A percentile compares a stretch with the other conserved stretches of the same genome.
phyloP scores from a whole-genome alignment of 2,888 invertebrate genomes.

The Athrips mouffetella region DNA sequence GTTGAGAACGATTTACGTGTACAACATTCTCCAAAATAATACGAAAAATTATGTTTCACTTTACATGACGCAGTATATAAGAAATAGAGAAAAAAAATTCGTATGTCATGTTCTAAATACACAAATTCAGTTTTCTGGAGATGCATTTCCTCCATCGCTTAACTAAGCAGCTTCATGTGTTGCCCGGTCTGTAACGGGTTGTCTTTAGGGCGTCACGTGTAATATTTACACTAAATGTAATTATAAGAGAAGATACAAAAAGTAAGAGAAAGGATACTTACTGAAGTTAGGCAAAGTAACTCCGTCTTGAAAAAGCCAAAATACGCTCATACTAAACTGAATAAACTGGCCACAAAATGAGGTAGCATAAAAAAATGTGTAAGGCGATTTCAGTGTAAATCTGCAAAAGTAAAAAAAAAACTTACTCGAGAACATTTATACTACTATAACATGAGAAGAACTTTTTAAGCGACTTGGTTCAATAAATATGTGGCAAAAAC shows the following conservation, averaged over 20 bases:
- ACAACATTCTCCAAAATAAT: too few relatives aligned
- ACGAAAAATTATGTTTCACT: too few relatives aligned
- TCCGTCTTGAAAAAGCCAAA: conserved; percentile 35
- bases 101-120: too few relatives aligned
- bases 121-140: too few relatives aligned
- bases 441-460: not conserved
- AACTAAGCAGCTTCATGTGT: too few relatives aligned
- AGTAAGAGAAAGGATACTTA: conserved; percentile 31
- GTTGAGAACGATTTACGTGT: too few relatives aligned
- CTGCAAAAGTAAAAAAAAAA: conserved; percentile 31
- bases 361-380: conserved; percentile 36
- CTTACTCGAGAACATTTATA: conserved; percentile 5
- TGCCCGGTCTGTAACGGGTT: too few relatives aligned
- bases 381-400: conserved; percentile 38
- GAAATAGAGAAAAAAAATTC: too few relatives aligned
- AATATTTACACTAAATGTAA: not conserved
- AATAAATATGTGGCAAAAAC: not conserved
- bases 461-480: not conserved
- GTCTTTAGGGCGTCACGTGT: not conserved
- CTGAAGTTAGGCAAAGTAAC: conserved; percentile 38
- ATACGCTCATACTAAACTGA: conserved; percentile 36
- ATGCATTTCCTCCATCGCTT: too few relatives aligned
- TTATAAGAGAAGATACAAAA: not conserved
- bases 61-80: too few relatives aligned
- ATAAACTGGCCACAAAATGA: conserved; percentile 42